phyloP scores from a whole-genome alignment of 1,140 invertebrate genomes.

The Cardiocondyla obscurior region DNA sequence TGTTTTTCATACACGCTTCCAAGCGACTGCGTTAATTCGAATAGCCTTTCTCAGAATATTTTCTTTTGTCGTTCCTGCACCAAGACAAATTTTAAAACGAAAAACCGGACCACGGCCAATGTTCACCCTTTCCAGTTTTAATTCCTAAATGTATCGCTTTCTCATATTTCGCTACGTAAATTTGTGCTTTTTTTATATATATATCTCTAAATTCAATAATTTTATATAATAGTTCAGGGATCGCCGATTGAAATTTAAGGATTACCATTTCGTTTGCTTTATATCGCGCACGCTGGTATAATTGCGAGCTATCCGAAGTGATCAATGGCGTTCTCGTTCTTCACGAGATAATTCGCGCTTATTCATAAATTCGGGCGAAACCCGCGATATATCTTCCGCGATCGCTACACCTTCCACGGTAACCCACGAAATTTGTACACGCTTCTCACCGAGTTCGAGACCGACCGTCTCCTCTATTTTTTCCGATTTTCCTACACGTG shows the following conservation, averaged over 20 bases:
- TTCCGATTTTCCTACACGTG: conserved; percentile 23
- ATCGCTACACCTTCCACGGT: conserved; percentile 10
- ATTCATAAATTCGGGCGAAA: conserved; percentile 42
- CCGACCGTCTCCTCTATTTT: background rate
- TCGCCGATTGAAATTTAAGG: conserved; percentile 6
- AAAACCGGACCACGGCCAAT: background rate
- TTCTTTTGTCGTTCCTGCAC: background rate
- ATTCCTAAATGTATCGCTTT: background rate
- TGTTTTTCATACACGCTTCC: conserved; percentile 75
- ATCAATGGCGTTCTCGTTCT: conserved; percentile 34
- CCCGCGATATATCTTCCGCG: conserved; percentile 31
- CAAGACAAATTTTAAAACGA: background rate
- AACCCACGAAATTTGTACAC: conserved; percentile 42
- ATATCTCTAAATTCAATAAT: background rate
- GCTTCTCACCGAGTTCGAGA: background rate
- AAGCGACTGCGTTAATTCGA: conserved; percentile 61
- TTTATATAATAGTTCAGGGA: background rate
- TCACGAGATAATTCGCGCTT: conserved; percentile 41
- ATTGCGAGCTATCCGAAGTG: conserved; percentile 39
- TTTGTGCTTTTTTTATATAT: background rate
- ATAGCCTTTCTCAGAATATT: background rate
- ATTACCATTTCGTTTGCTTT: conserved; percentile 29
- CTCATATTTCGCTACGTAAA: background rate
- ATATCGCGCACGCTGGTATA: conserved; percentile 1
- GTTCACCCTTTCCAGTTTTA: background rate